Base-by-base conservation (phyloP, 2,113 vertebrate species). In the Gadus macrocephalus region DNA sequence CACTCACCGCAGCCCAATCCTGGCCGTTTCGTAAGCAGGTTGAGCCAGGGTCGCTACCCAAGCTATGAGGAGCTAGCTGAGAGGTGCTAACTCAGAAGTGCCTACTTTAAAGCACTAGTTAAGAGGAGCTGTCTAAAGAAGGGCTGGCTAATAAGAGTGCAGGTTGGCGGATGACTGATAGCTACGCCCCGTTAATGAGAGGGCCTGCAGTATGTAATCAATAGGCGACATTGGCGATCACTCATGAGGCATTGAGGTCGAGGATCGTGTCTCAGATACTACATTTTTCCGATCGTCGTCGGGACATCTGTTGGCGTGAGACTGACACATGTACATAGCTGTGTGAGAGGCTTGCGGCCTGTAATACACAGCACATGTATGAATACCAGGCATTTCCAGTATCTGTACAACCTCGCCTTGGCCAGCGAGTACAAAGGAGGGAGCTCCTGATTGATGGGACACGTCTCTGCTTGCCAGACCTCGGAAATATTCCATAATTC, bases 371-470 rank as follows among this genome's bases (percentile, higher is more conserved):
- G 70, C 77, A 78, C 20, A 75, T 80, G 42, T 69, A 69, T 84
- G 87, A 83, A 87, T 86, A 64, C 63, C 42, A 78, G 73, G 77
- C 16, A 86, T 82, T 27, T 49, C 31, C 5, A 17, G 64, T 27
- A 62, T 75, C 68, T 69, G 49, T 53, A 12, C 62, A 68, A 80
- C 72, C 75, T 69, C 62, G 1, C 35, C 75, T 77, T 15, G 66
- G 66, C 56, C 27, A 15, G 67, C 7, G 9, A 74, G 71, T 76
- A 69, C 77, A 79, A 76, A 82, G 69, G 12, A 20, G 53, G 53
- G 64, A 15, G 16, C n/a, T 67, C 11, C 2, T 8, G 42, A 77
- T 73, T 75, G 67, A 79, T 64, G 76, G 59, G 63, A 69, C 69
- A 67, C 19, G n/a, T 53, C 53, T 56, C 53, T 9, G 61, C 35